Conservation (phyloP, 1,140 invertebrate genomes). For the Rhizoglyphus robini region DNA sequence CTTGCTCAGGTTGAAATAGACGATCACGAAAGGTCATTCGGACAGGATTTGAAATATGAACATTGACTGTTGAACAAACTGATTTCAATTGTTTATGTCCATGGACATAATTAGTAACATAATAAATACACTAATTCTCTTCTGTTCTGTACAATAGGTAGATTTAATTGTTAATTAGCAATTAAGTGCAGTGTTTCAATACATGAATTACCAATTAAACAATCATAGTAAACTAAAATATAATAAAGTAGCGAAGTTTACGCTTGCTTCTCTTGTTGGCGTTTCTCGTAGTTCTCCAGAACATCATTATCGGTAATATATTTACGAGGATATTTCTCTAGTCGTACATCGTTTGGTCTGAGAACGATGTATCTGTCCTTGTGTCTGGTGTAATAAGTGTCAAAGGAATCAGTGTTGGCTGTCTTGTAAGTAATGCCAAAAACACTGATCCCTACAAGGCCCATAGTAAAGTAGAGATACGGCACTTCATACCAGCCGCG, state of each 20-base stretch:
- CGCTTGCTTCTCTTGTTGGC: not conserved
- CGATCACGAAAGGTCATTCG: no score
- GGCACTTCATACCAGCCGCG: slow-evolving; percentile 5
- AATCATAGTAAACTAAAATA: not conserved
- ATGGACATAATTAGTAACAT: no score
- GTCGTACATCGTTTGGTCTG: slow-evolving; percentile 6
- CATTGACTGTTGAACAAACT: no score
- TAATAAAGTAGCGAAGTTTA: not conserved
- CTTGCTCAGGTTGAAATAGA: no score
- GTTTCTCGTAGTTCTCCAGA: not conserved
- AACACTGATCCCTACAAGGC: not conserved
- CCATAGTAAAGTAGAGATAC: not conserved
- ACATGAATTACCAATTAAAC: not conserved
- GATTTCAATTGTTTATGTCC: no score
- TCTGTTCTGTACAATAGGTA: no score
- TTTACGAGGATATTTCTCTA: slow-evolving; percentile 7
- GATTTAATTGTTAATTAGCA: no score
- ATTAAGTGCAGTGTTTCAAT: no score
- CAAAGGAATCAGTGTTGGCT: not conserved
- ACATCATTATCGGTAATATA: slow-evolving; percentile 1
- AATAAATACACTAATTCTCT: no score
- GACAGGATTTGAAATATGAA: no score
- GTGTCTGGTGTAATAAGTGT: not conserved
- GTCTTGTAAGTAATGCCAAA: not conserved
- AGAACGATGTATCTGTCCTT: not conserved